Base-by-base conservation (phyloP, 2,113 vertebrate species). In the Madoqua kirkii region DNA sequence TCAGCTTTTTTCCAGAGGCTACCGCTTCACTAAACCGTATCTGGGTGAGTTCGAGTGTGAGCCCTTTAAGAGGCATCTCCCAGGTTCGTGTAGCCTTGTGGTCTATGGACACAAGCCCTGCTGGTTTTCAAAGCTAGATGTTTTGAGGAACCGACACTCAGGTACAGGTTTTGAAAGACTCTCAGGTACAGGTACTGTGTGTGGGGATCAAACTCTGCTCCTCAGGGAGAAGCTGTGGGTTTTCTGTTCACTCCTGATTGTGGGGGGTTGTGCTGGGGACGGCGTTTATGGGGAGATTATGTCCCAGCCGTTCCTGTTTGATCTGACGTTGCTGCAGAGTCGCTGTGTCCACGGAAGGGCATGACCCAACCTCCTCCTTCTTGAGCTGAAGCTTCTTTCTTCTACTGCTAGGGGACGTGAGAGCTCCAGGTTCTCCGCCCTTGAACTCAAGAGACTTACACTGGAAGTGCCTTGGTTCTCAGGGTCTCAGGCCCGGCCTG, bases 71-170 rank as follows among this genome's bases (percentile, higher is more conserved):
- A 25, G 60, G 52, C 6, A 0, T 81, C 52, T 14, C 54, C 59
- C 62, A 5, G 45, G 3, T 40, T 12, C 4, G 0, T 33, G 5
- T 71, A 23, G 33, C 14, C 15, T n/a, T 4, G 54, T 2, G 36
- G 43, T 11, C 43, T n/a, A 1, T 2, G 14, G 33, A 40, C 14
- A 14, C 12, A 7, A 55, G 15, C 3, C 19, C 74, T 31, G 21
- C 27, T 17, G 36, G 29, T 21, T 81, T 82, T 27, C 31, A 21
- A 23, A 94, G 86, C 15, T 31, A 15, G 31, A 23, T 19, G 7
- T 60, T 43, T 17, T 52, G 27, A 62, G 52, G 78, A 29, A 12
- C 48, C 0, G 12, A 23, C 7, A 40, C 76, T 36, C 25, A 17
- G 60, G 86, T 5, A n/a, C 50, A 7, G 76, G 43, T 17, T 17